These are phyloP conservation scores for Nannoperca australis DNA, from an alignment of 2,797 vertebrate genomes.

Conservation along the genomic window DNA sequence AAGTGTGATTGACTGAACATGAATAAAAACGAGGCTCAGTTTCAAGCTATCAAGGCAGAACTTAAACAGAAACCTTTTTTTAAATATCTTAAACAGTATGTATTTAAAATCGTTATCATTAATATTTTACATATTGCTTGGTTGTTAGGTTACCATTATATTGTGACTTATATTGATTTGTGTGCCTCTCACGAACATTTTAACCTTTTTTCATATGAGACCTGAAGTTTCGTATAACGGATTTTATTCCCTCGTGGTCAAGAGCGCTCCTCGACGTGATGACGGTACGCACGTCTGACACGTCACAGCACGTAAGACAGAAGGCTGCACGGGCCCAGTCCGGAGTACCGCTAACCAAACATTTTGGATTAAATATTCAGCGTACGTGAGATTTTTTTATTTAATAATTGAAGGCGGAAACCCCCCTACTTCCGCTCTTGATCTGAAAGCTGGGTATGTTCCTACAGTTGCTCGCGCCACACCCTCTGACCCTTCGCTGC, in stretches of 20 bases:
- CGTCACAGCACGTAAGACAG: constrained; percentile 28
- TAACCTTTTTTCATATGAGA: background rate
- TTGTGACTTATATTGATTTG: background rate
- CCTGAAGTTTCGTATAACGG: background rate
- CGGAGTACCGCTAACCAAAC: background rate
- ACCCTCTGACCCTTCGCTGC: background rate
- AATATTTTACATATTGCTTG: too few species aligned
- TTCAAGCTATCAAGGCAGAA: too few species aligned
- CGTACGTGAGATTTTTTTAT: background rate
- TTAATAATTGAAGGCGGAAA: background rate
- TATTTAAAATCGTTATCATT: too few species aligned
- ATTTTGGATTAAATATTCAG: background rate
- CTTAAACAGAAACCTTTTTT: too few species aligned
- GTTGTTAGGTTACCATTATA: too few species aligned
- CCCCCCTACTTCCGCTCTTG: background rate
- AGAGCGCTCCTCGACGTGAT: constrained; percentile 10
- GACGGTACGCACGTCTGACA: background rate
- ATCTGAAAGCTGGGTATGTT: background rate
- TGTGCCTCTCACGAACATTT: too few species aligned
- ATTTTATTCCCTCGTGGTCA: too few species aligned
- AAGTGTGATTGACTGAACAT: too few species aligned
- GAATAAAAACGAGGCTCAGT: too few species aligned
- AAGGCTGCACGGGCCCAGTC: background rate
- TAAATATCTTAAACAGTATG: too few species aligned
- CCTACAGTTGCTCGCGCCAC: background rate